Percentiles rank a stretch among this genome's conserved stretches.
Conservation (phyloP, 2,797 vertebrate species). For the Poecilia velifera region DNA sequence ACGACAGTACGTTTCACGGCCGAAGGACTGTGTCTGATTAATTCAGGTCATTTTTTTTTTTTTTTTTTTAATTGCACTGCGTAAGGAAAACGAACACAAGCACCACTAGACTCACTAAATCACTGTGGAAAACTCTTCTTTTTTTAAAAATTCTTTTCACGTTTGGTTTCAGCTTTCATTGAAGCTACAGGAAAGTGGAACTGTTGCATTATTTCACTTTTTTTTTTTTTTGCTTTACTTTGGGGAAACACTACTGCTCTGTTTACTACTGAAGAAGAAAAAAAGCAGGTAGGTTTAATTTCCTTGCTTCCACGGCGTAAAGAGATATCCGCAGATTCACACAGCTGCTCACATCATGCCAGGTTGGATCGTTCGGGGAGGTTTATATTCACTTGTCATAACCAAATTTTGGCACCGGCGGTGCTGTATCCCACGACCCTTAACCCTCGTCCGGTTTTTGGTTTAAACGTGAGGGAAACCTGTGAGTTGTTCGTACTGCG, state of each 20-base stretch:
- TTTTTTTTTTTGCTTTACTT: slow-evolving; percentile 26
- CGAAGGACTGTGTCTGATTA: slow-evolving; percentile 63
- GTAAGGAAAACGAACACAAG: slow-evolving; percentile 45
- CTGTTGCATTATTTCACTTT: not conserved
- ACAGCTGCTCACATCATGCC: slow-evolving; percentile 15
- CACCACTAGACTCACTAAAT: slow-evolving; percentile 32
- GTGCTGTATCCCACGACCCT: not conserved
- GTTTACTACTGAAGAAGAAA: slow-evolving; percentile 63
- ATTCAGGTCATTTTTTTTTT: slow-evolving; percentile 61
- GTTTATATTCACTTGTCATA: not conserved
- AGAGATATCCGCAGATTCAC: slow-evolving; percentile 41
- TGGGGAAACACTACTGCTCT: slow-evolving; percentile 57
- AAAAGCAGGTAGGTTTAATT: slow-evolving; percentile 45
- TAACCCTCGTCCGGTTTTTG: not conserved
- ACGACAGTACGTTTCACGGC: slow-evolving; percentile 55
- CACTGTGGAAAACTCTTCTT: slow-evolving; percentile 29
- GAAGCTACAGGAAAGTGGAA: slow-evolving; percentile 28
- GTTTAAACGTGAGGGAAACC: not conserved
- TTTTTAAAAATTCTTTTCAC: slow-evolving; percentile 4
- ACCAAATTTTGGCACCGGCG: not conserved
- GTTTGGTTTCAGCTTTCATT: slow-evolving; percentile 17
- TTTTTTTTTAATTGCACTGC: slow-evolving; percentile 62
- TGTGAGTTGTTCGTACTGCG: not conserved
- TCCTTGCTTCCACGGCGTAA: slow-evolving; percentile 28
- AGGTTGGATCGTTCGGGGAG: not conserved